Base-by-base conservation (phyloP, 2,888 invertebrate species). In the Lasius platythorax region DNA sequence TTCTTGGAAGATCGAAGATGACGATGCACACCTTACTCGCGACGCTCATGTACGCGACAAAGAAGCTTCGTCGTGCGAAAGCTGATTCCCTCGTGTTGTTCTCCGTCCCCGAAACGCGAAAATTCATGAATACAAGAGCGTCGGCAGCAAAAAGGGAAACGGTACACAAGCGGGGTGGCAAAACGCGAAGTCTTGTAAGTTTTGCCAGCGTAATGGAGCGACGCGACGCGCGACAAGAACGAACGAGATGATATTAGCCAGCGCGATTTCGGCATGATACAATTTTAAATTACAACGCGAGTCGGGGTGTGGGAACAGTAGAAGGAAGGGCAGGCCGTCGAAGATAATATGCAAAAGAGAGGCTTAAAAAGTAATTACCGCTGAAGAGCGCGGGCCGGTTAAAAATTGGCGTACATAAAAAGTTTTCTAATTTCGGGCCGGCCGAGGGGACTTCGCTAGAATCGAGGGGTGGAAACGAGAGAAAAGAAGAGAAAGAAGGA, bases 321-420 rank as follows among this genome's bases (percentile, higher is more conserved):
- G 53, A 3, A n/a, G 56, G 64, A 23, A 23, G 28, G 40, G 15
- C 72, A n/a, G 68, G 33, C 83, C 87, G 87, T 84, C 85, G 91
- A 90, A 91, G 93, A 94, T 94, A 93, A 94, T 94, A 93, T 93
- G 92, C 93, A 93, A 93, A 92, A 90, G 92, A 93, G 93, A 94
- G 93, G 94, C 94, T 95, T 94, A 94, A 94, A 95, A 95, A 94
- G 94, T 95, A 95, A 95, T 95, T 94, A 94, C 93, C 91, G 91
- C 89, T 93, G 93, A 93, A 92, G 93, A 92, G 94, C 91, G 91
- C 88, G 93, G 87, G 92, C 89, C 91, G 94, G 92, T 94, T 94
- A 95, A 95, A 94, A 95, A 94, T 95, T 94, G 95, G 93, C 92
- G 92, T 91, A 91, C 93, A 93, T 94, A 94, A 94, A 95, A 95